Evolutionary conservation across 2,113 vertebrate genomes (phyloP).

Genomic region (Hippocampus guttulatus): DNA sequence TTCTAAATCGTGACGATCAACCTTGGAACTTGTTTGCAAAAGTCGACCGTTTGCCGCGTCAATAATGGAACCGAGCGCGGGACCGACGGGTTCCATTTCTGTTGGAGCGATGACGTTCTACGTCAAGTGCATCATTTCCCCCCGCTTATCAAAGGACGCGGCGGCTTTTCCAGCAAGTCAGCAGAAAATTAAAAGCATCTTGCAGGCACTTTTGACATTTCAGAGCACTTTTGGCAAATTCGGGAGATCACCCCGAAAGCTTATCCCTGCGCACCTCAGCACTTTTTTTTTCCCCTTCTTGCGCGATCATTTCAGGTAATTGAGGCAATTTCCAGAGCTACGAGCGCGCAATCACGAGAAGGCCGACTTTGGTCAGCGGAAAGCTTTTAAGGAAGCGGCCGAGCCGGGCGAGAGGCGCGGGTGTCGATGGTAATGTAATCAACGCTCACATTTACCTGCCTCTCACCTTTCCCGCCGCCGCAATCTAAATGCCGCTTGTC

Average conservation of each 20-base stretch:
- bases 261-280: conserved; percentile 72
- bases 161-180: conserved; percentile 47
- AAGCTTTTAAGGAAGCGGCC: conserved; percentile 67
- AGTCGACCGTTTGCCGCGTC: too few species aligned
- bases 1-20: too few species aligned
- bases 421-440: conserved; percentile 74
- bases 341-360: conserved; percentile 57
- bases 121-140: conserved; percentile 20
- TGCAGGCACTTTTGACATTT: conserved; percentile 49
- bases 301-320: conserved; percentile 70
- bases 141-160: conserved; percentile 46
- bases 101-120: too few species aligned
- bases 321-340: conserved; percentile 67
- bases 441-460: conserved; percentile 67
- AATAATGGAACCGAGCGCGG: background rate
- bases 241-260: conserved; percentile 58
- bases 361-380: conserved; percentile 60
- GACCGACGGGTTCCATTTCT: background rate
- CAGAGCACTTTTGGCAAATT: conserved; percentile 59
- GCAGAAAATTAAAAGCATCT: conserved; percentile 48
- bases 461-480: conserved; percentile 70
- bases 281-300: conserved; percentile 50
- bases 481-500: conserved; percentile 50
- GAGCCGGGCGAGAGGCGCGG: conserved; percentile 49
- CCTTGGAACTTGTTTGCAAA: too few species aligned